phyloP scores from a whole-genome alignment of 2,797 vertebrate genomes.

The Loris lydekkerianus region DNA sequence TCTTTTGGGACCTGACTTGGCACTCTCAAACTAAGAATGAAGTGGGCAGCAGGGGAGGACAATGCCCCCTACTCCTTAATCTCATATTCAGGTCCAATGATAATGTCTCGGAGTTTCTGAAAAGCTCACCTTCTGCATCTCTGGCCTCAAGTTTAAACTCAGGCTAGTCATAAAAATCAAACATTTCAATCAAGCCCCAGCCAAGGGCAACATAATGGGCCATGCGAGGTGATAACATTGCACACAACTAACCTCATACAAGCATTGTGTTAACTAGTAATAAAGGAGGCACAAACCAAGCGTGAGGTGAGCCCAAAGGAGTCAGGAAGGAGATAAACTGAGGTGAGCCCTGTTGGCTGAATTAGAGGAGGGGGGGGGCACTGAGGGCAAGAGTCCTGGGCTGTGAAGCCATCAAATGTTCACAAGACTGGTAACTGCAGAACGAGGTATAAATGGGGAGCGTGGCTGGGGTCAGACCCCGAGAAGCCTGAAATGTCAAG shows the following conservation, averaged over 20 bases:
- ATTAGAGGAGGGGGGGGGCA: neutral
- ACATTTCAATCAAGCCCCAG: neutral
- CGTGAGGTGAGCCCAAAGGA: neutral
- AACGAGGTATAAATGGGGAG: neutral
- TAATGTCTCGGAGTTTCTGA: neutral
- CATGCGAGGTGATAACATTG: neutral
- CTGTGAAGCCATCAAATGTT: neutral
- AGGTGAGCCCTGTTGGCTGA: neutral
- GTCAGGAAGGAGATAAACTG: neutral
- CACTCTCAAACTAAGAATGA: neutral
- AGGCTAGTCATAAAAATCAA: neutral
- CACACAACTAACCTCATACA: neutral
- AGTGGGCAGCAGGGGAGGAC: neutral
- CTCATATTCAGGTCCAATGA: neutral
- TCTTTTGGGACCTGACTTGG: neutral
- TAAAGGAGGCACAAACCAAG: neutral
- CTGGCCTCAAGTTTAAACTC: constrained; percentile 20
- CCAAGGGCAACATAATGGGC: neutral
- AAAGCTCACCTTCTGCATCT: neutral
- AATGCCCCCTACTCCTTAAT: neutral
- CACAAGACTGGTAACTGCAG: neutral
- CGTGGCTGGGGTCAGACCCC: neutral
- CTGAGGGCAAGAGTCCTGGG: neutral
- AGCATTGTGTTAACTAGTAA: neutral
- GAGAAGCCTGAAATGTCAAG: neutral